Conservation (phyloP, 2,888 invertebrate genomes). For the Hydroisotoma schaefferi region DNA sequence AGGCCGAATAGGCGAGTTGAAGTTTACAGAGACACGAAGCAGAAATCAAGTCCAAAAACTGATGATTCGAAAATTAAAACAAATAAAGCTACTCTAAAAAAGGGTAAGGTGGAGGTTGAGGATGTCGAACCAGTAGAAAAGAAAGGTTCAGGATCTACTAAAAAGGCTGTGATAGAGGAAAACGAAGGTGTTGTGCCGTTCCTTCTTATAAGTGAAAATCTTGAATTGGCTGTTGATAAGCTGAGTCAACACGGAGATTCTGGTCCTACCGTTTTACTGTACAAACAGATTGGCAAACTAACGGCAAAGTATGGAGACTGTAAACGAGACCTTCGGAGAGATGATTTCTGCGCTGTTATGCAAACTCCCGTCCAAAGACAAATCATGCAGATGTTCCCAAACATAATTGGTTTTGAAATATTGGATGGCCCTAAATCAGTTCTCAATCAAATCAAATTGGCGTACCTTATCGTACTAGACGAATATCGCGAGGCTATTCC, state of each 20-base stretch:
- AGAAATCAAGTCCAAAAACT: neutral
- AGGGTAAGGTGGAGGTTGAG: neutral
- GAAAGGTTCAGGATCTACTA: no score
- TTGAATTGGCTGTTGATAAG: slow-evolving; percentile 33
- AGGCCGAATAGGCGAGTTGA: slow-evolving; percentile 1
- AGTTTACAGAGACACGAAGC: neutral
- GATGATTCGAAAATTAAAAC: no score
- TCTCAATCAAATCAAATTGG: slow-evolving; percentile 32
- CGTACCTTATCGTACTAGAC: slow-evolving; percentile 36
- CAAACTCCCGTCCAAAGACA: slow-evolving; percentile 46
- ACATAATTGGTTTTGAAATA: slow-evolving; percentile 35
- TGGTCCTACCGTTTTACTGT: slow-evolving; percentile 41
- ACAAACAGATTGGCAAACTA: slow-evolving; percentile 32
- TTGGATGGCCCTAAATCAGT: slow-evolving; percentile 28
- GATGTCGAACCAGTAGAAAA: no score
- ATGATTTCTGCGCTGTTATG: slow-evolving; percentile 40
- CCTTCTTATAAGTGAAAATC: slow-evolving; percentile 10
- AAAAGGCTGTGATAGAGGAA: no score
- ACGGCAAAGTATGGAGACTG: slow-evolving; percentile 27
- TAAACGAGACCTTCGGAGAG: slow-evolving; percentile 15
- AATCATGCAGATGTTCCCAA: slow-evolving; percentile 40
- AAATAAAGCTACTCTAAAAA: neutral
- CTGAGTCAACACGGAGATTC: slow-evolving; percentile 40
- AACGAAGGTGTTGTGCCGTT: neutral
- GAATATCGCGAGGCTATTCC: slow-evolving; percentile 44